phyloP scores from a whole-genome alignment of 2,113 vertebrate species.

The Helogale parvula region DNA sequence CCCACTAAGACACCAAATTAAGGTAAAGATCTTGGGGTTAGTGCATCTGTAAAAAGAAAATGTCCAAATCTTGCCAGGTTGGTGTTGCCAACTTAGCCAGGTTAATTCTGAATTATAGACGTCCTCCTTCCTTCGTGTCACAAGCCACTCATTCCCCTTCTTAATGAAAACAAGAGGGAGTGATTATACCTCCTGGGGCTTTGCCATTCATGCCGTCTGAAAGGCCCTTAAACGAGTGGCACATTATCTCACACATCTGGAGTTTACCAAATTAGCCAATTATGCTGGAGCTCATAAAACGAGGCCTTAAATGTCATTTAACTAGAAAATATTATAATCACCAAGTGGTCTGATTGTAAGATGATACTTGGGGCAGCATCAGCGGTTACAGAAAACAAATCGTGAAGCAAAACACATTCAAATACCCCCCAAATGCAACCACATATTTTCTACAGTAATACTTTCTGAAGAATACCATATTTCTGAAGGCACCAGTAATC shows the following conservation, averaged over 20 bases:
- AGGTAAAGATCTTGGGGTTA: slow-evolving; percentile 18
- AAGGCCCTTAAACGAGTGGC: slow-evolving; percentile 77
- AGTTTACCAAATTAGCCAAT: slow-evolving; percentile 83
- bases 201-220: slow-evolving; percentile 79
- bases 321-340: slow-evolving; percentile 84
- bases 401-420: slow-evolving; percentile 76
- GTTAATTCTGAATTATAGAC: slow-evolving; percentile 52
- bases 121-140: slow-evolving; percentile 69
- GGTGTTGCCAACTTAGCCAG: slow-evolving; percentile 8
- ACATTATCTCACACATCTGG: slow-evolving; percentile 83
- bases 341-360: slow-evolving; percentile 82
- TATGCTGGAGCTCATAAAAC: slow-evolving; percentile 79
- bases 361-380: slow-evolving; percentile 79
- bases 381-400: slow-evolving; percentile 80
- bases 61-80: slow-evolving; percentile 17
- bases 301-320: slow-evolving; percentile 83
- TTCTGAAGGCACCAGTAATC: slow-evolving; percentile 79
- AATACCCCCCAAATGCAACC: slow-evolving; percentile 66
- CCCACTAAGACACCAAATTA: slow-evolving; percentile 25
- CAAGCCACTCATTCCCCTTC: slow-evolving; percentile 66
- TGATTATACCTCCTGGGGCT: slow-evolving; percentile 79
- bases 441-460: slow-evolving; percentile 74
- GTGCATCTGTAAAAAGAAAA: slow-evolving; percentile 40
- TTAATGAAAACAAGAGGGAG: slow-evolving; percentile 82
- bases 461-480: slow-evolving; percentile 76